Conservation (phyloP, 2,888 invertebrate genomes). For the Bellardia pandia region DNA sequence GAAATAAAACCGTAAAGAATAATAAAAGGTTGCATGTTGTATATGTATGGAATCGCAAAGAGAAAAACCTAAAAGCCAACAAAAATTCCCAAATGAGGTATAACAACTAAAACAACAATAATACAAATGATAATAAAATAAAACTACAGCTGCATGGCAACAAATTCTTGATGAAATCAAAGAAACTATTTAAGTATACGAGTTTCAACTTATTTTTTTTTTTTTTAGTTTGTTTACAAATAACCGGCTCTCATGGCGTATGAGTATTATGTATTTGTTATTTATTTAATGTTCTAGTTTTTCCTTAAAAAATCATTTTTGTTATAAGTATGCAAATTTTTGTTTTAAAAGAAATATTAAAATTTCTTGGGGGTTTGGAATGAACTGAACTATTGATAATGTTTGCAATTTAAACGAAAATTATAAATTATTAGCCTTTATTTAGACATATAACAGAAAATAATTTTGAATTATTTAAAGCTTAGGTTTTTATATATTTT, state of each 20-base stretch:
- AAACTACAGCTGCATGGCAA: constrained; percentile 60
- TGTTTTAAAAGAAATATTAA: too few species aligned
- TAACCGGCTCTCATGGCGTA: constrained; percentile 12
- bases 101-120: constrained; percentile 35
- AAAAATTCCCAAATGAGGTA: constrained; percentile 55
- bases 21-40: constrained; percentile 64
- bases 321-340: neutral
- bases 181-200: neutral
- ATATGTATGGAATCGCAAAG: neutral
- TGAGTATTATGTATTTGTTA: constrained; percentile 49
- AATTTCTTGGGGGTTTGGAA: too few species aligned
- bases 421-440: too few species aligned
- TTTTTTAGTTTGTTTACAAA: constrained; percentile 4
- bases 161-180: constrained; percentile 36
- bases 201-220: neutral
- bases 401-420: too few species aligned
- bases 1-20: constrained; percentile 55
- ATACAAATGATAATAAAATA: neutral
- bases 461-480: too few species aligned
- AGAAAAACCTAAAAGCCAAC: constrained; percentile 53
- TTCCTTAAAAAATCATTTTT: neutral
- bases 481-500: too few species aligned
- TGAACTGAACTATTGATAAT: too few species aligned
- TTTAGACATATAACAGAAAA: too few species aligned
- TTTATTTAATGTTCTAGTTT: neutral